Conservation (phyloP, 2,797 vertebrate species). For the Gymnodraco acuticeps region DNA sequence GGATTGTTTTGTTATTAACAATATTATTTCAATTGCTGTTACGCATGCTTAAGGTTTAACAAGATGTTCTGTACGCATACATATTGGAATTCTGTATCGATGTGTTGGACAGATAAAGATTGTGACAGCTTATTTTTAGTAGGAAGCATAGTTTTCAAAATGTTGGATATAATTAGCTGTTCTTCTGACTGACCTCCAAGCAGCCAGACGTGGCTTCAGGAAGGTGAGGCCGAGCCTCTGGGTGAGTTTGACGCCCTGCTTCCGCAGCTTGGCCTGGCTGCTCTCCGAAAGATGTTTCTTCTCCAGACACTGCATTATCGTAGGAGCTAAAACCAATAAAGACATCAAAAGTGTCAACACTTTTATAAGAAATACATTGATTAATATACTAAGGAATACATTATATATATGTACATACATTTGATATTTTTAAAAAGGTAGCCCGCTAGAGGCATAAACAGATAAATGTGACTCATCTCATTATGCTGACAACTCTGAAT, state of each 20-base stretch:
- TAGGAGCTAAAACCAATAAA: constrained; percentile 83
- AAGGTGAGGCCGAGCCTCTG: constrained; percentile 95
- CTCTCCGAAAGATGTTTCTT: constrained; percentile 88
- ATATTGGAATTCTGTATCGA: neutral
- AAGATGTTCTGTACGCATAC: neutral
- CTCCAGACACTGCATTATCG: constrained; percentile 89
- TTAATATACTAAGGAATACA: neutral
- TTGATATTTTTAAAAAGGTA: neutral
- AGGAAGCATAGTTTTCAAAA: neutral
- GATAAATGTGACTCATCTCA: neutral
- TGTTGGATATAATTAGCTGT: neutral
- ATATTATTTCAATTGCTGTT: neutral
- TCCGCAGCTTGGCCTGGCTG: constrained; percentile 91
- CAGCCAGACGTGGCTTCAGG: constrained; percentile 93
- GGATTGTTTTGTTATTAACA: neutral
- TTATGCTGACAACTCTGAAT: neutral
- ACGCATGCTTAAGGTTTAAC: neutral
- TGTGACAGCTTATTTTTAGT: neutral
- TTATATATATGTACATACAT: too few relatives aligned
- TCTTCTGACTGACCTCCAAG: constrained; percentile 90
- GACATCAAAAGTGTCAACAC: neutral
- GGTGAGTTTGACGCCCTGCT: constrained; percentile 92
- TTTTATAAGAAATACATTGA: neutral
- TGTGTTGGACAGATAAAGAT: neutral
- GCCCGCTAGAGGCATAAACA: neutral